Percentiles rank a stretch among this genome's conserved stretches.
Conservation (phyloP, 2,888 invertebrate genomes). For the Ischnura elegans region DNA sequence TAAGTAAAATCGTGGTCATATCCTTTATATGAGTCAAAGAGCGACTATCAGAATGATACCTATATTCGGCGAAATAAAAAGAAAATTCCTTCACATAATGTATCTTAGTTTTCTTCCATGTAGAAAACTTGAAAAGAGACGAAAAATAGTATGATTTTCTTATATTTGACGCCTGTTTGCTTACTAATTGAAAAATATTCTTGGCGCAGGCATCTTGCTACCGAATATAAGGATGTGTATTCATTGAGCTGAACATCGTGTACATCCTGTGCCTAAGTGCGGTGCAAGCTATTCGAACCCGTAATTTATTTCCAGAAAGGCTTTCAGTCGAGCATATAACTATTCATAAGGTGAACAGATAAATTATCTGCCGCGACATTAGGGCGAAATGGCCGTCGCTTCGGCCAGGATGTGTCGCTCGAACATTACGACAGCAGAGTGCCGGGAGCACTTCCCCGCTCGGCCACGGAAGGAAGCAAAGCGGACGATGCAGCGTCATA, state of each 20-base stretch:
- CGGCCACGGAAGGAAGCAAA: background rate
- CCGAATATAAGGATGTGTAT: background rate
- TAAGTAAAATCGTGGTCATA: no score
- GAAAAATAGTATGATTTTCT: background rate
- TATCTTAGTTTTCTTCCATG: no score
- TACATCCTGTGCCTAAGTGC: background rate
- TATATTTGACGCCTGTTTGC: background rate
- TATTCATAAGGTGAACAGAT: background rate
- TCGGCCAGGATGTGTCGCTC: background rate
- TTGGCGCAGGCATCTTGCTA: background rate
- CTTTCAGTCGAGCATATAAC: background rate
- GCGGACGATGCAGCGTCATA: background rate
- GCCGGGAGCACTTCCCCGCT: background rate
- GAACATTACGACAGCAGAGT: background rate
- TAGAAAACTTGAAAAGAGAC: no score
- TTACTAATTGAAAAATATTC: background rate
- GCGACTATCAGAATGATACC: no score
- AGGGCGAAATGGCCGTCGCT: constrained; percentile 7
- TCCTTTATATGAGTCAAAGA: no score
- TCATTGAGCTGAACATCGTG: background rate
- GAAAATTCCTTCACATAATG: no score
- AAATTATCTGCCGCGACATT: constrained; percentile 14
- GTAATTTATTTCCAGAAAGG: background rate
- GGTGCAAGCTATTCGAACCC: background rate
- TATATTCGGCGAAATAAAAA: no score